These are phyloP conservation scores for Eufriesea mexicana DNA, from an alignment of 1,140 invertebrate species.

Conservation along the genomic window DNA sequence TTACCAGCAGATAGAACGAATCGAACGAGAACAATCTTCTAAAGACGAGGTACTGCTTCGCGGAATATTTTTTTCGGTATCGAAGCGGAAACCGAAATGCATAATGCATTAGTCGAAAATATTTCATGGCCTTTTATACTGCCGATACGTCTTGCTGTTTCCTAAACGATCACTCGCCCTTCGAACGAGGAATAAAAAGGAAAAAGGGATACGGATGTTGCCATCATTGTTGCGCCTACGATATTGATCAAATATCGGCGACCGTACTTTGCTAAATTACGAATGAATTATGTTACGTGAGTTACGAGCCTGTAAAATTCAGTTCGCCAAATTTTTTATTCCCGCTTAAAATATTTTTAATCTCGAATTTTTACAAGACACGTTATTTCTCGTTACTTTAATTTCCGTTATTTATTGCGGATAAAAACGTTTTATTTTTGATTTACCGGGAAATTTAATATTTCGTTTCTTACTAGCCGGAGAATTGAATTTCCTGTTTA, in stretches of 20 bases:
- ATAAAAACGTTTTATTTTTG: too few species aligned
- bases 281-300: too few species aligned
- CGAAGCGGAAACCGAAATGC: constrained; percentile 44
- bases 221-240: background rate
- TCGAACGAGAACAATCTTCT: constrained; percentile 33
- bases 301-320: too few species aligned
- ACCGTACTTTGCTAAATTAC: too few species aligned
- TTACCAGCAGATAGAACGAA: constrained; percentile 12
- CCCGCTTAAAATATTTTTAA: too few species aligned
- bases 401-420: too few species aligned
- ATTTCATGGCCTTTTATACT: constrained; percentile 35
- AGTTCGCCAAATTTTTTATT: too few species aligned
- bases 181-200: background rate
- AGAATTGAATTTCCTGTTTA: too few species aligned
- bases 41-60: constrained; percentile 28
- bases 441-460: too few species aligned
- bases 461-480: too few species aligned
- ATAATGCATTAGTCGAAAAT: constrained; percentile 60
- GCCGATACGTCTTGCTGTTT: background rate
- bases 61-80: constrained; percentile 61
- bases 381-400: too few species aligned
- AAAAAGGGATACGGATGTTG: background rate
- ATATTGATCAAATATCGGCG: background rate
- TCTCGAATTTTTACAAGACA: too few species aligned
- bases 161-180: background rate